Conservation (phyloP, 2,888 invertebrate genomes). For the Drosophila seclusa region DNA sequence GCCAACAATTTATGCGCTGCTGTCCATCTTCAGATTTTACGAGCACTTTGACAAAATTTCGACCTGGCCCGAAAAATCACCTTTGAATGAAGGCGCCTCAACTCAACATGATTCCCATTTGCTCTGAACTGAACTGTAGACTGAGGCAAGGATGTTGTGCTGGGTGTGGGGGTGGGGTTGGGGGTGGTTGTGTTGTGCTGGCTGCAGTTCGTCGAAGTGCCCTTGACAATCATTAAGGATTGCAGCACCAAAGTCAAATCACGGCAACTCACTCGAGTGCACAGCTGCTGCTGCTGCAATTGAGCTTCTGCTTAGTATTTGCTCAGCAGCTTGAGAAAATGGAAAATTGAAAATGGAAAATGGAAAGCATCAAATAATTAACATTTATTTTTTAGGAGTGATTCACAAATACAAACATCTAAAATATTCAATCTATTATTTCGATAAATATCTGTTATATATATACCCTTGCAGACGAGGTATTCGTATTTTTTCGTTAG, state of each 20-base stretch:
- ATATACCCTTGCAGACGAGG: neutral
- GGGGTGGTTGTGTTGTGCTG: neutral
- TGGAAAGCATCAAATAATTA: neutral
- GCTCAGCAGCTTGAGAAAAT: neutral
- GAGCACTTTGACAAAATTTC: slow-evolving; percentile 58
- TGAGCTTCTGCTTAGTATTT: neutral
- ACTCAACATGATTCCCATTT: slow-evolving; percentile 34
- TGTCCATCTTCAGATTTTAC: slow-evolving; percentile 72
- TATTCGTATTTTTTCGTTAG: neutral
- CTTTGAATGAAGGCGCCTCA: slow-evolving; percentile 38
- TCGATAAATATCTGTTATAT: neutral
- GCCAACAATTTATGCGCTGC: slow-evolving; percentile 72
- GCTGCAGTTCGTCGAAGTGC: slow-evolving; percentile 22
- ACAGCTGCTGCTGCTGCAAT: slow-evolving; percentile 5
- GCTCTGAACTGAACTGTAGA: neutral
- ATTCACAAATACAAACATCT: neutral
- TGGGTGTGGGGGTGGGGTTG: neutral
- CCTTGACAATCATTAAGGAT: slow-evolving; percentile 19
- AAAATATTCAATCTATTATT: neutral
- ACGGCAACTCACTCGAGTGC: slow-evolving; percentile 22
- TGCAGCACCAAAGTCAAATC: slow-evolving; percentile 19
- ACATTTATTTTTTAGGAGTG: neutral
- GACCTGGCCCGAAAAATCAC: slow-evolving; percentile 25
- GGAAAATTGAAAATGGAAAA: neutral
- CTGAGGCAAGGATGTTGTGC: neutral